These are phyloP conservation scores for Perca fluviatilis DNA, from an alignment of 2,113 vertebrate genomes.

Conservation along the genomic window DNA sequence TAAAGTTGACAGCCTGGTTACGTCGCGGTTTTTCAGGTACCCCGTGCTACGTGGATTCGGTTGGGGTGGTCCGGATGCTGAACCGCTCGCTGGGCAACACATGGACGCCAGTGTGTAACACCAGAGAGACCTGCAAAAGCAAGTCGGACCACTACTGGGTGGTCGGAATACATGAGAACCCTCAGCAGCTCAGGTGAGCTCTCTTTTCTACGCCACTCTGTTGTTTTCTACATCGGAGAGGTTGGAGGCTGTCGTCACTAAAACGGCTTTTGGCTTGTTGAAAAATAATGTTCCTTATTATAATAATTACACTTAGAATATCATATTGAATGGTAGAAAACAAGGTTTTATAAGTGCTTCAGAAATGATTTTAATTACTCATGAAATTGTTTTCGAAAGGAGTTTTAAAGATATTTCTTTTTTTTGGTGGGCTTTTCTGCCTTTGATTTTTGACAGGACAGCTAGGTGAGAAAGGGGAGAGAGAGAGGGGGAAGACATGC, in stretches of 20 bases:
- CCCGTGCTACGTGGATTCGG: conserved; percentile 92
- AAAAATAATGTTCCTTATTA: not conserved
- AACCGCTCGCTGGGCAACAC: conserved; percentile 91
- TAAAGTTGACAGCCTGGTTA: not conserved
- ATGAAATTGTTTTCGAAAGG: too few species aligned
- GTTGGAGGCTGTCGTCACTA: not conserved
- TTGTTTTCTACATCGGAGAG: not conserved
- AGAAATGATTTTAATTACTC: too few species aligned
- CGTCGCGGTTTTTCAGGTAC: conserved; percentile 84
- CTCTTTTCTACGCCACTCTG: not conserved
- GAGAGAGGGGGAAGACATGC: too few species aligned
- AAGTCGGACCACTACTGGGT: conserved; percentile 97
- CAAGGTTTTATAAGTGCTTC: too few species aligned
- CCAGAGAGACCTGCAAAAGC: conserved; percentile 92
- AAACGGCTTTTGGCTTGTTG: not conserved
- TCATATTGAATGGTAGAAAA: too few species aligned
- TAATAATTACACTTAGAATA: too few species aligned
- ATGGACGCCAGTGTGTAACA: conserved; percentile 93
- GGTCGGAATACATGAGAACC: conserved; percentile 93
- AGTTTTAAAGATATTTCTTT: too few species aligned
- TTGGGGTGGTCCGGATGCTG: conserved; percentile 91
- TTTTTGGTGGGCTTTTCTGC: too few species aligned
- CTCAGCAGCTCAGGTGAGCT: conserved; percentile 93
- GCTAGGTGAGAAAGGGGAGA: too few species aligned
- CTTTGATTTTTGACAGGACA: too few species aligned